Percentiles rank a stretch among this genome's conserved stretches.
Conservation (phyloP, 2,113 vertebrate genomes). For the Sylvilagus bachmani region DNA sequence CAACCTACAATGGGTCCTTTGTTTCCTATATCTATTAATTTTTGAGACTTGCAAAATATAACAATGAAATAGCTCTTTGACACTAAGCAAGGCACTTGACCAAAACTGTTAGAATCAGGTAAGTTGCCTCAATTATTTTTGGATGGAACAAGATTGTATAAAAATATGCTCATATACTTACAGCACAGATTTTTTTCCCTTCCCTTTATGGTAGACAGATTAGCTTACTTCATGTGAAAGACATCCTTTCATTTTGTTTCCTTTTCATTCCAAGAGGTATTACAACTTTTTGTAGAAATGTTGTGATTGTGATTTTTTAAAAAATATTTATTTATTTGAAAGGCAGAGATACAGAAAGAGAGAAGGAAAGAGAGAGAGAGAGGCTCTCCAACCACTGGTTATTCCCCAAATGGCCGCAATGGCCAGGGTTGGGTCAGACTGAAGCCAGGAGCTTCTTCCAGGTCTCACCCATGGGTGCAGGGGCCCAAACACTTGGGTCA, state of each 20-base stretch:
- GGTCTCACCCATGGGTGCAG: too few species aligned
- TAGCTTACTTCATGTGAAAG: slow-evolving; percentile 47
- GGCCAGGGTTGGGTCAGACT: too few species aligned
- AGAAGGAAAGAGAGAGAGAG: too few species aligned
- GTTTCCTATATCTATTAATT: neutral
- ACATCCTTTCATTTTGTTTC: neutral
- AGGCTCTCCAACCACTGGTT: too few species aligned
- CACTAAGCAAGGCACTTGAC: neutral
- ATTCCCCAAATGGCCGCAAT: too few species aligned
- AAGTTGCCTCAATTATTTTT: neutral
- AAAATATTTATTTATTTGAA: too few species aligned
- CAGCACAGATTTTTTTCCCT: neutral
- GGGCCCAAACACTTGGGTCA: too few species aligned
- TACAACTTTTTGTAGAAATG: neutral
- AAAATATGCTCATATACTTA: slow-evolving; percentile 34
- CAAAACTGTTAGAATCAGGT: neutral
- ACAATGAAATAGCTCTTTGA: slow-evolving; percentile 45
- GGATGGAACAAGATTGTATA: neutral
- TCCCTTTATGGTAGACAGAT: neutral
- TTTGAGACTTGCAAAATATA: neutral
- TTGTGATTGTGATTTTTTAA: neutral
- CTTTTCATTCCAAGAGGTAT: slow-evolving; percentile 18
- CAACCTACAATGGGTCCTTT: neutral
- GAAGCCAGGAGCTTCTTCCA: too few species aligned
- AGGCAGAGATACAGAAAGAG: too few species aligned